Percentiles rank a stretch among this genome's conserved stretches.
phyloP scores from a whole-genome alignment of 2,888 invertebrate species.

The Diplolepis rosae region DNA sequence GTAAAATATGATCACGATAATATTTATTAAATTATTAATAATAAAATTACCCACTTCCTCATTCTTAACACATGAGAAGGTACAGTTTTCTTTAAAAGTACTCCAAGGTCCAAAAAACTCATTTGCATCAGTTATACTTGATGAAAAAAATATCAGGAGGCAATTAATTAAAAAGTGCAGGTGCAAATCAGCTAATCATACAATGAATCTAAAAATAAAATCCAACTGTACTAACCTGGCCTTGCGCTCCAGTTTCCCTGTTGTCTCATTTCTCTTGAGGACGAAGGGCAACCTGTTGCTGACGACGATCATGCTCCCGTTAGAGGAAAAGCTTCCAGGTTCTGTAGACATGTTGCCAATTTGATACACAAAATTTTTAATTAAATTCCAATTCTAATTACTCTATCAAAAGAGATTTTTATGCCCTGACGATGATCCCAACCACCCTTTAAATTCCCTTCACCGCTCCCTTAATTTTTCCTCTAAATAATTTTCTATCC shows the following conservation, averaged over 20 bases:
- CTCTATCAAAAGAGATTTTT: not conserved
- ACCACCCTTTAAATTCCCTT: not conserved
- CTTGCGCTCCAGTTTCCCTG: conserved; percentile 84
- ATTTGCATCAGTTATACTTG: not conserved
- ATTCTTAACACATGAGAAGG: too few relatives aligned
- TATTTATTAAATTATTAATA: too few relatives aligned
- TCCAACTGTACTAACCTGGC: conserved; percentile 82
- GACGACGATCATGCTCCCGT: conserved; percentile 90
- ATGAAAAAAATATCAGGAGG: not conserved
- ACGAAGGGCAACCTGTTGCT: conserved; percentile 94
- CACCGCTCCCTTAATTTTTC: not conserved
- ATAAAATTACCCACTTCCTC: too few relatives aligned
- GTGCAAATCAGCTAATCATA: not conserved
- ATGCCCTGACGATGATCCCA: not conserved
- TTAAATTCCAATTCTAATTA: not conserved
- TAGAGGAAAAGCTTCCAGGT: conserved; percentile 67
- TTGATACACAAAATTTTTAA: conserved; percentile 9
- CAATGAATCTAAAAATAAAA: not conserved
- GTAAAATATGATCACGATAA: too few relatives aligned
- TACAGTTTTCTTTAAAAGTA: not conserved
- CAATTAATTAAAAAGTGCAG: not conserved
- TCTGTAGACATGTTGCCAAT: conserved; percentile 64
- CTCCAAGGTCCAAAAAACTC: not conserved
- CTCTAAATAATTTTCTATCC: not conserved
- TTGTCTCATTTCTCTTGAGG: conserved; percentile 83